Base-by-base conservation (phyloP, 2,888 invertebrate species). In the Steinernema hermaphroditum region DNA sequence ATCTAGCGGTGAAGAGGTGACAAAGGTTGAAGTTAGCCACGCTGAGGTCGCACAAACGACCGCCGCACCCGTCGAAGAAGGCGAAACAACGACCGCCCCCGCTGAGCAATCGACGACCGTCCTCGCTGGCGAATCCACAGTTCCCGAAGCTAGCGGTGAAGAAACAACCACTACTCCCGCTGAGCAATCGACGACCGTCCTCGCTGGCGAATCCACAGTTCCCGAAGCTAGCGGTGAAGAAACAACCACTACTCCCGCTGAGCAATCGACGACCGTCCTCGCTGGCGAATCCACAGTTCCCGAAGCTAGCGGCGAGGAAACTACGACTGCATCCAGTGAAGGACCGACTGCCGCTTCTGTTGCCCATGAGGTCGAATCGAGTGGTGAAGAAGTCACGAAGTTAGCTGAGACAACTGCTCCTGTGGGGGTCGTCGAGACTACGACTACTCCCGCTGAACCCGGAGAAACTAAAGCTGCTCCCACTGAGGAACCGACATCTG, bases 381-480 rank as follows among this genome's bases (percentile, higher is more conserved):
- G 46, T n/a, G 46, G 46, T 9, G 46, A 46, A 46, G 46, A 46
- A 46, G 9, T 16, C 9, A 62, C 62, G 1, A 32, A 29, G 2
- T 29, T 16, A 16, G 24, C 46, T n/a, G 41, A 75, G 29, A 71
- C 72, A 29, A 46, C 75, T 75, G 22, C 57, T 41, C 24, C 49
- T n/a, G 27, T 74, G 9, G 74, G 29, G n/a, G 72, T 74, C 24
- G 72, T 22, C 12, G n/a, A n/a, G n/a, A n/a, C n/a, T n/a, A n/a
- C n/a, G n/a, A n/a, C n/a, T n/a, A n/a, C n/a, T n/a, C n/a, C n/a
- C n/a, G n/a, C n/a, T 37, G 44, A 14, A 46, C 32, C n/a, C 62
- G 37, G 16, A 37, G 71, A 9, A 24, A 24, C 16, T 27, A 49
- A 29, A 4, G 34, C 69, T 6, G 37, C 54, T 32, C 32, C 14